Base-by-base conservation (phyloP, 2,113 vertebrate genomes). In the Neotragus pygmaeus region DNA sequence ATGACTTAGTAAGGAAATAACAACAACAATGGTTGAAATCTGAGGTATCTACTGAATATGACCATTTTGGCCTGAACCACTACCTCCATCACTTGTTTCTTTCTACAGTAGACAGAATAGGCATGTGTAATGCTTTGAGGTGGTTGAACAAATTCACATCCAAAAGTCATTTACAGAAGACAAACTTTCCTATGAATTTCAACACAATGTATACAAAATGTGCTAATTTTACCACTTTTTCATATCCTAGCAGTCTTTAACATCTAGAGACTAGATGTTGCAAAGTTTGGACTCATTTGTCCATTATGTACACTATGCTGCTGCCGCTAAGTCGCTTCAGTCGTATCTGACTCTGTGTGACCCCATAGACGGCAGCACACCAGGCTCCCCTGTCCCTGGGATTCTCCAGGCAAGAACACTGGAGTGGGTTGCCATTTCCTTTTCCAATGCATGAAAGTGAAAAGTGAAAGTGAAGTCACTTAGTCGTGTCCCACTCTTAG, bases 301-400 rank as follows among this genome's bases (percentile, higher is more conserved):
- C 23, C 39, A 43, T 75, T 75, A 27, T 14, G 12, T 43, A 75
- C 23, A 43, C 36, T 27, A 39, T 27, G 60, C 60, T 64, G 60
- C 60, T 64, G 60, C 60, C 33, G 60, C 13, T 33, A 8, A 33
- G 60, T 64, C 7, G 7, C 30, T 64, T 64, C 60, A 64, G 60
- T 64, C 0, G 3, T 64, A 8, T 33, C 60, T 7, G 14, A 62
- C 28, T 33, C 60, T 62, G 14, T 64, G 30, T 33, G 30, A 64
- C 60, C 60, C 60, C 60, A 33, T 8, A 64, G 30, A 16, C 0
- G 1, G 13, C 28, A 64, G 60, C 1, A 0, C 60, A 33, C 30
- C 60, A 64, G 60, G 60, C 30, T 64, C 30, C 60, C 15, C 30
- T 2, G 0, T 64, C 60, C 3, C 30, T 33, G 60, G 60, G 60